A percentile compares a stretch with the other conserved stretches of the same genome.
Evolutionary conservation across 2,113 vertebrate genomes (phyloP).

Genomic region (Felis chaus): DNA sequence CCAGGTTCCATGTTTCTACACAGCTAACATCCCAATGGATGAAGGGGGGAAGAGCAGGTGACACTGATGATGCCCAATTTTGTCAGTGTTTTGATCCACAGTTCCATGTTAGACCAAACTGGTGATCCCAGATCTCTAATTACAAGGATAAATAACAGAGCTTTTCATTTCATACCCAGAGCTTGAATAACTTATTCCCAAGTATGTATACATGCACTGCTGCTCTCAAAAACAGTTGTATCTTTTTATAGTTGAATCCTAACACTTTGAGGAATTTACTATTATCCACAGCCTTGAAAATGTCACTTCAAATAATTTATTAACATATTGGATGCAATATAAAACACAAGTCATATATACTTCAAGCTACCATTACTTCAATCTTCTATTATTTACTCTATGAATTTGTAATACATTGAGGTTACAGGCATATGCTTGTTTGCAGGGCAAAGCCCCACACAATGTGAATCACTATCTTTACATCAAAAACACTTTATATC

Average conservation of each 20-base stretch:
- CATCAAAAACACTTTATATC: background rate
- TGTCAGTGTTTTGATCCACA: background rate
- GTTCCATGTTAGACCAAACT: background rate
- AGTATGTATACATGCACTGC: background rate
- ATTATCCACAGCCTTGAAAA: background rate
- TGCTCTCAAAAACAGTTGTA: background rate
- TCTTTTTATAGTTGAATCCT: background rate
- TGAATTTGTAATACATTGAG: background rate
- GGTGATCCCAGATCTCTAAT: background rate
- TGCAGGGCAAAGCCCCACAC: background rate
- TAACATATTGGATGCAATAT: background rate
- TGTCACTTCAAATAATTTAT: constrained; percentile 4
- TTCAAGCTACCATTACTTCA: background rate
- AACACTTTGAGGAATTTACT: background rate
- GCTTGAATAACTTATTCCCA: background rate
- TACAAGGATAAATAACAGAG: background rate
- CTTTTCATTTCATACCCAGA: background rate
- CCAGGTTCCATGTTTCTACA: background rate
- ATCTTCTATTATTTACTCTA: background rate
- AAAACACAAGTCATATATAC: background rate
- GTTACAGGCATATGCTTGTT: constrained; percentile 14
- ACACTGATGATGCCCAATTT: background rate
- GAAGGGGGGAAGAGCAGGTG: fast-evolving
- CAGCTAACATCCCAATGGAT: background rate
- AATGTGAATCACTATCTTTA: background rate